Evolutionary conservation across 2,888 invertebrate genomes (phyloP).

Genomic region (Caenorhabditis imperialis): DNA sequence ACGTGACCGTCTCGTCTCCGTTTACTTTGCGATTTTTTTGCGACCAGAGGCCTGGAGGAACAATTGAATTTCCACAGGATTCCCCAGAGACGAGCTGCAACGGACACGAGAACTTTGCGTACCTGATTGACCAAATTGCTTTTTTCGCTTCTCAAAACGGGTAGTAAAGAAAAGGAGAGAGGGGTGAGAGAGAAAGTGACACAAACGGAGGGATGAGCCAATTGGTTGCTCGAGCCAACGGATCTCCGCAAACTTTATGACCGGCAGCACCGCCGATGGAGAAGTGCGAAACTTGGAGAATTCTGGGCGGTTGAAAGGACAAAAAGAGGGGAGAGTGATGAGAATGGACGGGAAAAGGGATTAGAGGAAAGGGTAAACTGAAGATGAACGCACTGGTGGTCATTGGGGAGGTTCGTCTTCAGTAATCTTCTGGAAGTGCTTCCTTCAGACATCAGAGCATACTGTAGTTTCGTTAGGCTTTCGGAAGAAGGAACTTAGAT

Average conservation of each 20-base stretch:
- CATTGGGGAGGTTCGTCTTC: constrained; percentile 15
- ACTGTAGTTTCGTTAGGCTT: too few species aligned
- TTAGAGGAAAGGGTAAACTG: too few species aligned
- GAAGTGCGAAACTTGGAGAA: constrained; percentile 38
- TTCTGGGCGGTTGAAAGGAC: constrained; percentile 17
- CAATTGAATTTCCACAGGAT: constrained; percentile 27
- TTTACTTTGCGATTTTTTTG: constrained; percentile 20
- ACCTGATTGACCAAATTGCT: constrained; percentile 53
- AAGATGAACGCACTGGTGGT: too few species aligned
- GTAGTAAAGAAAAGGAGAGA: background rate
- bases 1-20: constrained; percentile 12
- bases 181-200: constrained; percentile 12
- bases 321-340: too few species aligned
- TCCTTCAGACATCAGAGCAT: too few species aligned
- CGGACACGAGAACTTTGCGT: constrained; percentile 50
- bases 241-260: constrained; percentile 46
- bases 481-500: background rate
- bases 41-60: constrained; percentile 22
- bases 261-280: too few species aligned
- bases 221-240: constrained; percentile 15
- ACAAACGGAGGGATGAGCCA: constrained; percentile 29
- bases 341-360: too few species aligned
- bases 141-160: constrained; percentile 42
- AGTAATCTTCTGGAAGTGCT: too few species aligned
- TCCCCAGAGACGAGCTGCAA: constrained; percentile 13